phyloP scores from a whole-genome alignment of 2,797 vertebrate genomes.

The Acropternis orthonyx region DNA sequence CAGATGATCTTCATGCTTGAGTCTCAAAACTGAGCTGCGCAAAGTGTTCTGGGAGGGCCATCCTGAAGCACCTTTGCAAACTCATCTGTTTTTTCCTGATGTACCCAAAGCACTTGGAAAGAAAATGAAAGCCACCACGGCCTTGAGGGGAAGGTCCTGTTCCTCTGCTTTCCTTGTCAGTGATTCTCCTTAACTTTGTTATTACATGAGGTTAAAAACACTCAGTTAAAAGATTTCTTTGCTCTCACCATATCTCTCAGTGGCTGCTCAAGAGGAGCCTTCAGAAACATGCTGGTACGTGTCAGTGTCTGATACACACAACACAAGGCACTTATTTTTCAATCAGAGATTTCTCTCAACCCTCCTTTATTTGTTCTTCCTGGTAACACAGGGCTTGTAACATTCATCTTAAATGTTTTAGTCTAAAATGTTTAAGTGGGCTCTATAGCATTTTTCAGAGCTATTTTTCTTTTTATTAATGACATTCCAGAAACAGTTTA shows the following conservation, averaged over 20 bases:
- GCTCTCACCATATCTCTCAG: background rate
- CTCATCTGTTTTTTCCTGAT: background rate
- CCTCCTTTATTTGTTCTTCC: background rate
- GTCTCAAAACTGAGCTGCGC: background rate
- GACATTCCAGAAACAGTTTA: constrained; percentile 29
- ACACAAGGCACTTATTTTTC: background rate
- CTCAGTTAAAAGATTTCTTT: background rate
- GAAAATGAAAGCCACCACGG: background rate
- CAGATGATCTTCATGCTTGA: background rate
- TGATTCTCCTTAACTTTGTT: background rate
- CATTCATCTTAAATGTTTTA: background rate
- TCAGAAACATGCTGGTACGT: background rate
- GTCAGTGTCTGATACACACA: background rate
- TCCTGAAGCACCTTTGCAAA: background rate
- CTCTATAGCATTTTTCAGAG: background rate
- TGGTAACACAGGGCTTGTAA: background rate
- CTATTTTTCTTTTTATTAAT: constrained; percentile 26
- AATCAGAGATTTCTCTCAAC: background rate
- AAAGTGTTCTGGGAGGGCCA: background rate
- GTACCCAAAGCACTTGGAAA: background rate
- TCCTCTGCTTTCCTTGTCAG: background rate
- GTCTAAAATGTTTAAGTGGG: background rate
- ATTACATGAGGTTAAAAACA: background rate
- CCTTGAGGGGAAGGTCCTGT: background rate
- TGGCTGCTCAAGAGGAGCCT: background rate